Evolutionary conservation across 2,797 vertebrate species (phyloP).

Genomic region (Urophycis tenuis): DNA sequence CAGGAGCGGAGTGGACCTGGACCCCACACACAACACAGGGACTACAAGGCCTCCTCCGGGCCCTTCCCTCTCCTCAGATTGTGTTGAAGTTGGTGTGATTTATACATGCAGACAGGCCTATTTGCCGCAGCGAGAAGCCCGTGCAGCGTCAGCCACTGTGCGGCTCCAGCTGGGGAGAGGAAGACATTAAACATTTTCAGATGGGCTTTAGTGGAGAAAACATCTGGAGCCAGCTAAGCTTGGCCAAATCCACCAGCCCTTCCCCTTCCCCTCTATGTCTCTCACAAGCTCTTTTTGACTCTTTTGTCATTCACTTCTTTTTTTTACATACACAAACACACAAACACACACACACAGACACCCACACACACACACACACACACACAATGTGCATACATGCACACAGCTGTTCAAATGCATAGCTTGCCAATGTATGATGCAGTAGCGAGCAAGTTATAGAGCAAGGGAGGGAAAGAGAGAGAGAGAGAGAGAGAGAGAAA

Average conservation of each 20-base stretch:
- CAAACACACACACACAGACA: neutral
- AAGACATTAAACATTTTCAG: constrained; percentile 60
- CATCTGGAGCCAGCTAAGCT: constrained; percentile 53
- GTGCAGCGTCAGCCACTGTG: constrained; percentile 46
- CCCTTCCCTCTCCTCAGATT: neutral
- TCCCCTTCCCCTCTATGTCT: neutral
- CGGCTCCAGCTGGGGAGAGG: constrained; percentile 46
- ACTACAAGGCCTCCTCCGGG: neutral
- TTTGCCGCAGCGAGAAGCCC: constrained; percentile 48
- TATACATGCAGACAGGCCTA: constrained; percentile 44
- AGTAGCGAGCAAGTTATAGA: neutral
- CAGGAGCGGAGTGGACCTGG: neutral
- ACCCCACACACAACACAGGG: neutral
- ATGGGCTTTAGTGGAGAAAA: constrained; percentile 54
- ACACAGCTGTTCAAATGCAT: constrained; percentile 43
- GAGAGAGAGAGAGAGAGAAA: constrained; percentile 1
- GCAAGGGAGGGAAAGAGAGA: neutral
- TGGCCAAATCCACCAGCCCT: constrained; percentile 32
- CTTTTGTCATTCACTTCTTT: neutral
- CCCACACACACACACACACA: constrained; percentile 26
- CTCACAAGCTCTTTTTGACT: neutral
- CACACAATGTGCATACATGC: neutral
- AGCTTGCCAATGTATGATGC: constrained; percentile 18
- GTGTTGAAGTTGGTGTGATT: constrained; percentile 34
- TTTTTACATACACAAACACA: constrained; percentile 3